These are phyloP conservation scores for Dinoponera quadriceps DNA, from an alignment of 1,140 invertebrate species.

Conservation along the genomic window DNA sequence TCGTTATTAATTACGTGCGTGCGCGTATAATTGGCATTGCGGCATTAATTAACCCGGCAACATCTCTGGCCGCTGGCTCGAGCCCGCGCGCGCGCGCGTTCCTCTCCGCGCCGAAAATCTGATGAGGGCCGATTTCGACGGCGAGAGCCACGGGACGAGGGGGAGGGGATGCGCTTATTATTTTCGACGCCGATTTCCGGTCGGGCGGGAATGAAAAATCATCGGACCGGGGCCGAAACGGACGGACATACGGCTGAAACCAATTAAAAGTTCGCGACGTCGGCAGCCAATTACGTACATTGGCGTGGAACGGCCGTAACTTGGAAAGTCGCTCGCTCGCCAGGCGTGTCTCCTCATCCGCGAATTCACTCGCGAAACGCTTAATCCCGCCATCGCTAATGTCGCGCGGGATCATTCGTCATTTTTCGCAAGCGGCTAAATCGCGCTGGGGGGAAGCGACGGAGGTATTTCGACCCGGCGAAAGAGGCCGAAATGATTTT, in stretches of 20 bases:
- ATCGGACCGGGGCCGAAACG: constrained; percentile 50
- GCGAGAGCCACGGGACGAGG: too few relatives aligned
- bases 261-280: constrained; percentile 72
- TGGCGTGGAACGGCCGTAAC: constrained; percentile 11
- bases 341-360: constrained; percentile 19
- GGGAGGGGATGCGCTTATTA: constrained; percentile 55
- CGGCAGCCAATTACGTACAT: constrained; percentile 69
- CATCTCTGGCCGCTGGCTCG: constrained; percentile 8
- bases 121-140: constrained; percentile 31
- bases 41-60: constrained; percentile 26
- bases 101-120: constrained; percentile 26
- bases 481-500: too few relatives aligned
- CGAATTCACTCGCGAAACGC: constrained; percentile 33
- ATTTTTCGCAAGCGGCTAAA: background rate
- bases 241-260: constrained; percentile 56
- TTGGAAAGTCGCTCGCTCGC: background rate
- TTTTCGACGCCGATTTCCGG: constrained; percentile 61
- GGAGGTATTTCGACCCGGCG: background rate
- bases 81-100: constrained; percentile 1
- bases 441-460: background rate
- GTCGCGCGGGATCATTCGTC: background rate
- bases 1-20: constrained; percentile 62
- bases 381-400: constrained; percentile 21
- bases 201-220: constrained; percentile 62
- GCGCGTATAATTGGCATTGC: constrained; percentile 46